Conservation (phyloP, 2,888 invertebrate genomes). For the Meteorus colon region DNA sequence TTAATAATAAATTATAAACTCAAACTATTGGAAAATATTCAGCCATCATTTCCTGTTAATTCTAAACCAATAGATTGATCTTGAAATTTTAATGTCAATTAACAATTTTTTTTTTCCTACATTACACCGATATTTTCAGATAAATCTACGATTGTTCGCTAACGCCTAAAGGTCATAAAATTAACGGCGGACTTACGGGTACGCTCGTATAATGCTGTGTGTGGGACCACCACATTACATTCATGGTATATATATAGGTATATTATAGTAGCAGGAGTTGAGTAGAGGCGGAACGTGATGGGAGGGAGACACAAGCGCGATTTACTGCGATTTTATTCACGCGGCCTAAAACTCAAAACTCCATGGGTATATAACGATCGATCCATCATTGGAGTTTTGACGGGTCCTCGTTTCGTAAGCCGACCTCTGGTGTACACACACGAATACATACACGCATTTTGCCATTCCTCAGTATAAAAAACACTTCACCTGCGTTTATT, state of each 20-base stretch:
- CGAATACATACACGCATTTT: not conserved
- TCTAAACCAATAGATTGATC: too few relatives aligned
- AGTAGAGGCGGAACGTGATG: slow-evolving; percentile 9
- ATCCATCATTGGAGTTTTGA: slow-evolving; percentile 69
- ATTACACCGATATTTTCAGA: slow-evolving; percentile 26
- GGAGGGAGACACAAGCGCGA: slow-evolving; percentile 45
- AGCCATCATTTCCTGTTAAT: too few relatives aligned
- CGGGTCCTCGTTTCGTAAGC: slow-evolving; percentile 63
- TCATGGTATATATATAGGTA: slow-evolving; percentile 8
- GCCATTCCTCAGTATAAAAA: slow-evolving; percentile 12
- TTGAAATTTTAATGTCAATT: slow-evolving; percentile 20
- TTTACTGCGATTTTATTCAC: slow-evolving; percentile 61
- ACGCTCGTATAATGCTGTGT: slow-evolving; percentile 22
- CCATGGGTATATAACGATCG: slow-evolving; percentile 59
- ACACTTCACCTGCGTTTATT: slow-evolving; percentile 35
- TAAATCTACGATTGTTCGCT: slow-evolving; percentile 35
- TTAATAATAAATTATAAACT: too few relatives aligned
- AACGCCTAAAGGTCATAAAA: slow-evolving; percentile 28
- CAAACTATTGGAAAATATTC: too few relatives aligned
- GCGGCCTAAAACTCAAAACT: slow-evolving; percentile 60
- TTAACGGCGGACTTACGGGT: slow-evolving; percentile 21
- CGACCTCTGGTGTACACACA: slow-evolving; percentile 43
- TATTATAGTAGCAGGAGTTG: slow-evolving; percentile 9
- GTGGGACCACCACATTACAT: slow-evolving; percentile 8
- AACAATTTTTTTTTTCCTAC: slow-evolving; percentile 24